phyloP scores from a whole-genome alignment of 2,888 invertebrate genomes.

The Abrostola tripartita region DNA sequence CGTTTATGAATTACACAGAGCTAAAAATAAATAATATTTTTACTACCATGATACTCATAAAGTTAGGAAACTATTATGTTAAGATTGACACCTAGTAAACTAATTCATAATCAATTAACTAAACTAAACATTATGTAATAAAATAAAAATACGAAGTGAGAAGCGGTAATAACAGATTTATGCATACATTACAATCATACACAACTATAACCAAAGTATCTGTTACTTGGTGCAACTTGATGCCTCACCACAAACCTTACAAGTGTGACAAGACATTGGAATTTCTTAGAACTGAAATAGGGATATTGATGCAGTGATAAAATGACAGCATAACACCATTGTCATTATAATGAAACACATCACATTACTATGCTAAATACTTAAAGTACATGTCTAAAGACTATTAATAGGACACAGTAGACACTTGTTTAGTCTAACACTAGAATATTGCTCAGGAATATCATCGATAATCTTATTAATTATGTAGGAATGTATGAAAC shows the following conservation, averaged over 20 bases:
- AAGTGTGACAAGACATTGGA: slow-evolving; percentile 30
- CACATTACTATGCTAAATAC: slow-evolving; percentile 4
- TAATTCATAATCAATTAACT: background rate
- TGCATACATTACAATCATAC: slow-evolving; percentile 5
- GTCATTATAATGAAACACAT: slow-evolving; percentile 23
- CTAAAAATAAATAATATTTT: no score
- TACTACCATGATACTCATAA: no score
- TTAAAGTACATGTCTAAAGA: background rate
- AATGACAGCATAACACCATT: slow-evolving; percentile 24
- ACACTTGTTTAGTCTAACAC: background rate
- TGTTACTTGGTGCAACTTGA: slow-evolving; percentile 54
- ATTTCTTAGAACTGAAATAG: slow-evolving; percentile 37
- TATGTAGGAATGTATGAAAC: slow-evolving; percentile 46
- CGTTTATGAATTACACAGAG: no score
- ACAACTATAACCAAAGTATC: slow-evolving; percentile 37
- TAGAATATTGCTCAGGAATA: slow-evolving; percentile 9
- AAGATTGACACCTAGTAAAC: background rate
- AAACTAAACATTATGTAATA: background rate
- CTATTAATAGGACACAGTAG: slow-evolving; percentile 8
- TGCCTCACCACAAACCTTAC: slow-evolving; percentile 55
- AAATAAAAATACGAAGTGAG: background rate
- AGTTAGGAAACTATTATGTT: no score
- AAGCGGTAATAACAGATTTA: slow-evolving; percentile 4
- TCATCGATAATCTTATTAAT: background rate
- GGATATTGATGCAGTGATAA: slow-evolving; percentile 25